phyloP scores from a whole-genome alignment of 2,797 vertebrate genomes.

The Sebastes aleutianus region DNA sequence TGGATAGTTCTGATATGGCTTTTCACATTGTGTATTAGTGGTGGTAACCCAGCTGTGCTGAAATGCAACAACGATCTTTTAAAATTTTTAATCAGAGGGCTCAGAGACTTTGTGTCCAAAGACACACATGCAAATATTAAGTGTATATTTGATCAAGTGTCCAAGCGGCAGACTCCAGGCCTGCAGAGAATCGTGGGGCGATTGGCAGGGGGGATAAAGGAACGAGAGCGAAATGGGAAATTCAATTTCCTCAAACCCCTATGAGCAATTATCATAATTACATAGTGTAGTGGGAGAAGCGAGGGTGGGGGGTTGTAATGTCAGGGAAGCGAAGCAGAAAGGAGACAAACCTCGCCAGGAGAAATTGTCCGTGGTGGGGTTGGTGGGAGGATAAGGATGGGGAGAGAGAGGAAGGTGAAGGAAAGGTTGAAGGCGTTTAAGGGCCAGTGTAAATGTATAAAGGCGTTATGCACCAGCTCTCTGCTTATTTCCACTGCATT shows the following conservation, averaged over 20 bases:
- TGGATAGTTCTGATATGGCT: not conserved
- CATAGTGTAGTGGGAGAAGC: conserved; percentile 56
- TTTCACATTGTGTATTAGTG: not conserved
- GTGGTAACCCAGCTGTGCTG: not conserved
- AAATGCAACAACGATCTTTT: not conserved
- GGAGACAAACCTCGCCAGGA: conserved; percentile 36
- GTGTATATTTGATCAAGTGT: conserved; percentile 27
- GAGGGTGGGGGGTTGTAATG: conserved; percentile 31
- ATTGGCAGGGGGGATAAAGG: conserved; percentile 17
- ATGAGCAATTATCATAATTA: conserved; percentile 75
- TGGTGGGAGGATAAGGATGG: conserved; percentile 29
- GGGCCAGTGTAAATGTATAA: conserved; percentile 25
- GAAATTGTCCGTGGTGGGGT: conserved; percentile 27
- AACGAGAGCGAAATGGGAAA: conserved; percentile 60
- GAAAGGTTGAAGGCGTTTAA: conserved; percentile 36
- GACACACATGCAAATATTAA: conserved; percentile 14
- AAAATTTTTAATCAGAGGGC: not conserved
- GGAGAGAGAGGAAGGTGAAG: conserved; percentile 14
- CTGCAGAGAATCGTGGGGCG: not conserved
- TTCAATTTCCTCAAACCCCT: conserved; percentile 67
- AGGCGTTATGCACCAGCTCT: conserved; percentile 18
- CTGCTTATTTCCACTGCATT: not conserved
- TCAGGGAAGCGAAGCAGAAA: conserved; percentile 53
- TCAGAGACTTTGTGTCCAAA: not conserved
- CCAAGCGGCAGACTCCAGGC: conserved; percentile 4